Base-by-base conservation (phyloP, 1,140 invertebrate genomes). In the Dryas iulia region DNA sequence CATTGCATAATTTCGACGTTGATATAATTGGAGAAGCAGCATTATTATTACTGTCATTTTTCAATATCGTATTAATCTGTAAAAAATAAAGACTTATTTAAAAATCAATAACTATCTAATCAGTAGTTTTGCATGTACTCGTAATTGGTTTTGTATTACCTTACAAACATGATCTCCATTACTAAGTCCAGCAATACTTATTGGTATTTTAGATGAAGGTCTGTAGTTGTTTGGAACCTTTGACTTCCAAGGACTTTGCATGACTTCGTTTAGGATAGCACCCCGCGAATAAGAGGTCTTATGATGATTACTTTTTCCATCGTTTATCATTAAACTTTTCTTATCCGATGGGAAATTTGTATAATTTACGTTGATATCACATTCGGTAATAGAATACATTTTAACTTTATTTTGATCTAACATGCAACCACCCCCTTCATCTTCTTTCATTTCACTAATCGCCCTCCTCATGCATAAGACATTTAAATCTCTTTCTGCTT, bases 201-300 rank as follows among this genome's bases (percentile, higher is more conserved):
- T 1, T 14, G 35, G 52, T 73, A 77, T 81, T 72, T 69, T 73
- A 54, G 60, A 66, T 69, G 78, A 75, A 18, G 86, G 86, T 62
- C 69, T 82, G 30, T 77, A 87, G 59, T 74, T 74, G 25, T 69
- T 75, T 47, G 84, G 79, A 25, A 79, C 61, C n/a, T 75, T 74
- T 28, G 86, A 76, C 60, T 66, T 66, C 86, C 86, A 89, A 7
- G 86, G 86, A 67, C 72, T 83, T 11, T 78, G 76, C 64, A 84
- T 35, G 1, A 87, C 86, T 64, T 84, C 68, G 62, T 89, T 89
- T 33, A 78, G 78, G 56, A 86, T 79, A 2, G 70, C 39, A 30
- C 26, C 52, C 59, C 57, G 75, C 21, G 26, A 39, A 14, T 6
- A 5, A 5, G n/a, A 18, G 10, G 59, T 14, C 59, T 60, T 53